phyloP scores from a whole-genome alignment of 2,888 invertebrate genomes.

The Napeogenes sylphis region DNA sequence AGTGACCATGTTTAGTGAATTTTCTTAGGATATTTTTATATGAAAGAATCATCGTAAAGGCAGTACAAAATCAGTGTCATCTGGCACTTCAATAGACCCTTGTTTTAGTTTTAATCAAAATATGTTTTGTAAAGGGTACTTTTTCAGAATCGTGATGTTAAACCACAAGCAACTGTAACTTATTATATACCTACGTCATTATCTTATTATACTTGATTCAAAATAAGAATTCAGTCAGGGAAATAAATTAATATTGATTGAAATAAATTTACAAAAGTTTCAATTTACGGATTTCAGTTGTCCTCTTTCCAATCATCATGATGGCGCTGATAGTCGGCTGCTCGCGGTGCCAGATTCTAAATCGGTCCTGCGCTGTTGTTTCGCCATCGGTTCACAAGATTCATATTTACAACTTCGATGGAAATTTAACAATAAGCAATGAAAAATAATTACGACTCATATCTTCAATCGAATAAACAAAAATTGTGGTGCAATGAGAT shows the following conservation, averaged over 20 bases:
- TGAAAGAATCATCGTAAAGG: neutral
- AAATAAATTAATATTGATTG: too few species aligned
- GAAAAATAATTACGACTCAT: neutral
- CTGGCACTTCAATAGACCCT: too few species aligned
- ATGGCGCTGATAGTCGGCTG: slow-evolving; percentile 40
- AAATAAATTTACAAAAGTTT: too few species aligned
- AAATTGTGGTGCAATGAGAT: neutral
- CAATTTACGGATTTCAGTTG: neutral
- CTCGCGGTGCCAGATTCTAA: slow-evolving; percentile 62
- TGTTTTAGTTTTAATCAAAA: too few species aligned
- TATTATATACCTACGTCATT: too few species aligned
- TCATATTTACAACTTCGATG: slow-evolving; percentile 36
- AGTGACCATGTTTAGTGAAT: slow-evolving; percentile 37
- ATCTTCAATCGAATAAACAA: neutral
- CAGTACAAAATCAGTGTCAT: too few species aligned
- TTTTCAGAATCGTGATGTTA: too few species aligned
- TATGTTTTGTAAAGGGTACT: too few species aligned
- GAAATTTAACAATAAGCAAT: slow-evolving; percentile 15
- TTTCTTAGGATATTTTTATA: slow-evolving; percentile 31
- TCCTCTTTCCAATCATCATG: neutral
- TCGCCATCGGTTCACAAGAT: slow-evolving; percentile 43
- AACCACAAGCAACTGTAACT: too few species aligned
- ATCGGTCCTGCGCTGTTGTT: slow-evolving; percentile 49
- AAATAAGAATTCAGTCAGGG: too few species aligned
- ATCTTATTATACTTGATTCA: too few species aligned